Evolutionary conservation across 2,113 vertebrate species (phyloP).

Genomic region (Halichoeres trimaculatus): DNA sequence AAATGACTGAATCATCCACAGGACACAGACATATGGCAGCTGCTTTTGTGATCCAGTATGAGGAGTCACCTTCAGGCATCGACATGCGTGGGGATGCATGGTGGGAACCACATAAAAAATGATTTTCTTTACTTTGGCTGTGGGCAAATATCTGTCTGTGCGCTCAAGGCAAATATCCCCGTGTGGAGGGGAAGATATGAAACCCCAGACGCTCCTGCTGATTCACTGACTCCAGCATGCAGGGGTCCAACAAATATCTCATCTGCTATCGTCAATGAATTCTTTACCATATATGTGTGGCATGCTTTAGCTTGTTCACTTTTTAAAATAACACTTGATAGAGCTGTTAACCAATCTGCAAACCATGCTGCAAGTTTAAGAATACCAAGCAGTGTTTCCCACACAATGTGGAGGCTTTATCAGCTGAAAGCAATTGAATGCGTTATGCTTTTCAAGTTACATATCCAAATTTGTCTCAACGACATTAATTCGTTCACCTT

Average conservation of each 20-base stretch:
- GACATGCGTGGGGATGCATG: constrained; percentile 63
- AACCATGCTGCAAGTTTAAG: background rate
- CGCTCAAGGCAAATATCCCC: constrained; percentile 48
- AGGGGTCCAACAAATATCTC: background rate
- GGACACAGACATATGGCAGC: constrained; percentile 42
- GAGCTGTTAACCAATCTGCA: constrained; percentile 5
- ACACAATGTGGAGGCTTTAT: too few species aligned
- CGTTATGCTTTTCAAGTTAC: too few species aligned
- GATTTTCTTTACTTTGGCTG: constrained; percentile 50
- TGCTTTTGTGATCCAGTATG: constrained; percentile 42
- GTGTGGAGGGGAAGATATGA: constrained; percentile 22
- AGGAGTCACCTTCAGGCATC: constrained; percentile 69
- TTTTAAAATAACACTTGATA: background rate
- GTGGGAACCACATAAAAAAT: constrained; percentile 46
- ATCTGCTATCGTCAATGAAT: background rate
- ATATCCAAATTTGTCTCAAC: too few species aligned
- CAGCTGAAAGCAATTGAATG: too few species aligned
- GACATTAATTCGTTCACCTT: too few species aligned
- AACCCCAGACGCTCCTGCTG: constrained; percentile 20
- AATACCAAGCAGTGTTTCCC: too few species aligned
- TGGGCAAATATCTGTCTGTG: constrained; percentile 56
- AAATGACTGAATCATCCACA: constrained; percentile 50
- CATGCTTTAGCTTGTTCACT: constrained; percentile 1
- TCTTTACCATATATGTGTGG: background rate
- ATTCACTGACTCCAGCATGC: constrained; percentile 26